Conservation (phyloP, 2,797 vertebrate species). For the Microctenopoma lineatum region DNA sequence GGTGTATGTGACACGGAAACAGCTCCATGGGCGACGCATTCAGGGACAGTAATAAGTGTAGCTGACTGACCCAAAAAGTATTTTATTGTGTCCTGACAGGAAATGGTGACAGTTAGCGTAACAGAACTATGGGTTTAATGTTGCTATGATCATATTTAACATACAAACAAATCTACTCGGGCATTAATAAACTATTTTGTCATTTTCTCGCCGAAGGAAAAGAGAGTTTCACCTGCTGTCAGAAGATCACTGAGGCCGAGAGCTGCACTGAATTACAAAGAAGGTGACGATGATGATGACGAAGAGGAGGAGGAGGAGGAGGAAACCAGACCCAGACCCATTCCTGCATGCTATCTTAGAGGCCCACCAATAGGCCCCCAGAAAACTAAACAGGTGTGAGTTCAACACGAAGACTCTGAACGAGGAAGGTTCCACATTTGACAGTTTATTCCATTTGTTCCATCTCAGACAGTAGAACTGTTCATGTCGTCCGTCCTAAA, state of each 20-base stretch:
- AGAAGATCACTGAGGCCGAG: slow-evolving; percentile 56
- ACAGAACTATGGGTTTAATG: too few relatives aligned
- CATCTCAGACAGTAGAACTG: neutral
- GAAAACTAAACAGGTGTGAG: slow-evolving; percentile 65
- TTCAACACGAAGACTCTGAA: neutral
- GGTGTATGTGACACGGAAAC: too few relatives aligned
- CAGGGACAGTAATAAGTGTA: too few relatives aligned
- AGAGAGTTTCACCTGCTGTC: slow-evolving; percentile 20
- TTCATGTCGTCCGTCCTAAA: neutral
- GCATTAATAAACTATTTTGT: neutral
- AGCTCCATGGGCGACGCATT: too few relatives aligned
- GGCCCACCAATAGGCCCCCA: slow-evolving; percentile 55
- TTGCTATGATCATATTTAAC: too few relatives aligned
- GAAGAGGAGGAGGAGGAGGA: slow-evolving; percentile 18
- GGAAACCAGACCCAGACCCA: slow-evolving; percentile 30
- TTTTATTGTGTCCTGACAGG: too few relatives aligned
- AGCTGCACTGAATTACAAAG: slow-evolving; percentile 21
- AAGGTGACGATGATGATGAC: slow-evolving; percentile 37
- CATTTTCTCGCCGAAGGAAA: slow-evolving; percentile 41
- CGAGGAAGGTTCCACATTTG: neutral
- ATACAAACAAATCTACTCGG: too few relatives aligned
- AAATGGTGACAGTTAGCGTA: too few relatives aligned
- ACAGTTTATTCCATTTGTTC: neutral
- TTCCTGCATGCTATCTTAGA: slow-evolving; percentile 51
- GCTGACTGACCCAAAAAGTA: too few relatives aligned